Evolutionary conservation across 1,140 invertebrate genomes (phyloP).

Genomic region (Cherax destructor): DNA sequence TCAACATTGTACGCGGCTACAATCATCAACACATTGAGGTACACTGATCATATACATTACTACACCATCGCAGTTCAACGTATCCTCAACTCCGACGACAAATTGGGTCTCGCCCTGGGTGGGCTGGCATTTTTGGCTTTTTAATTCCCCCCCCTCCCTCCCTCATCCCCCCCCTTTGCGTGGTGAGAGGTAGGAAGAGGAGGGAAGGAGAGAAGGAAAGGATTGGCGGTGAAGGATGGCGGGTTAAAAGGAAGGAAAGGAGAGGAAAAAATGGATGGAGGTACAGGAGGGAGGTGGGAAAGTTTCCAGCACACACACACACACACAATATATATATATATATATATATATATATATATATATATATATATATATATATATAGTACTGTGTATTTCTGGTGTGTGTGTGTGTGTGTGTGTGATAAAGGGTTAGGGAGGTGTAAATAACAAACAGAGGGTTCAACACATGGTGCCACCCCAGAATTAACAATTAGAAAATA

Average conservation of each 20-base stretch:
- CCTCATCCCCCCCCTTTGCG: too few relatives aligned
- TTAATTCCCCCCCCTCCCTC: neutral
- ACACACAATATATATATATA: neutral
- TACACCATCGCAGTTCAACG: conserved; percentile 52
- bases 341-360: neutral
- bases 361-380: too few relatives aligned
- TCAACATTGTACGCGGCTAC: conserved; percentile 59
- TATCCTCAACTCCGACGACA: conserved; percentile 58
- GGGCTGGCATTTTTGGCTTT: conserved; percentile 28
- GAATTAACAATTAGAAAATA: conserved; percentile 46
- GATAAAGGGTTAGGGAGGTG: neutral
- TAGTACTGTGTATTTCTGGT: too few relatives aligned
- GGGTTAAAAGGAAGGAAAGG: too few relatives aligned
- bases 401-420: too few relatives aligned
- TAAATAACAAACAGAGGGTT: neutral
- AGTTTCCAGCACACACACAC: too few relatives aligned
- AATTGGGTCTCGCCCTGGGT: conserved; percentile 55
- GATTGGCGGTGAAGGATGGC: too few relatives aligned
- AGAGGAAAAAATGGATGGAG: too few relatives aligned
- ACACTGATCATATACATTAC: conserved; percentile 58
- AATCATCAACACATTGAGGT: conserved; percentile 63
- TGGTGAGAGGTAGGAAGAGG: neutral
- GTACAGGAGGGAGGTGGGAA: too few relatives aligned
- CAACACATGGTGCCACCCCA: conserved; percentile 1
- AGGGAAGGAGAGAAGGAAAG: too few relatives aligned